These are phyloP conservation scores for Mungos mungo DNA, from an alignment of 2,113 vertebrate species.

Conservation along the genomic window DNA sequence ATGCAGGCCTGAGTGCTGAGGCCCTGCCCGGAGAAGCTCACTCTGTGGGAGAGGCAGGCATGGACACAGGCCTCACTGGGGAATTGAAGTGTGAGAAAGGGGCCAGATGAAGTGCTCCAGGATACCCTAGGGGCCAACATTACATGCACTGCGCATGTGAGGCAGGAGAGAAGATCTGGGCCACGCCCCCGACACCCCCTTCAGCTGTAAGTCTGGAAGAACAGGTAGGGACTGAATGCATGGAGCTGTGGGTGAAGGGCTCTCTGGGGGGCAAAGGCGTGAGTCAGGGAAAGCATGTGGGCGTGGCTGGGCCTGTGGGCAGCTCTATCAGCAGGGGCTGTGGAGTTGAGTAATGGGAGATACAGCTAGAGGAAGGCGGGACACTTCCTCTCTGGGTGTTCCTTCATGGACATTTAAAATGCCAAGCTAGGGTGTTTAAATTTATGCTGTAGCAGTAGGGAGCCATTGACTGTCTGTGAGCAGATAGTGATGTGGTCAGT, in stretches of 20 bases:
- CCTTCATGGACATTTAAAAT: not conserved
- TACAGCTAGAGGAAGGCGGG: not conserved
- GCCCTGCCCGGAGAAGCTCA: not conserved
- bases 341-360: not conserved
- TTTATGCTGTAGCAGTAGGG: not conserved
- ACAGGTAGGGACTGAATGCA: not conserved
- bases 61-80: no score
- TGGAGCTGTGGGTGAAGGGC: not conserved
- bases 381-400: not conserved
- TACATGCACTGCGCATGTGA: not conserved
- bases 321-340: rapidly evolving
- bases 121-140: not conserved
- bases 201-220: not conserved
- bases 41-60: not conserved
- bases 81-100: no score
- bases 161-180: not conserved
- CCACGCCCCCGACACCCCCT: rapidly evolving
- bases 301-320: not conserved
- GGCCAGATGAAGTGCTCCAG: no score
- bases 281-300: not conserved
- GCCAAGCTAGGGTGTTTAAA: not conserved
- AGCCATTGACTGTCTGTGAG: not conserved
- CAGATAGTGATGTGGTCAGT: not conserved
- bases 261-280: not conserved
- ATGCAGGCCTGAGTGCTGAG: not conserved